Base-by-base conservation (phyloP, 2,797 vertebrate genomes). In the Caiman crocodilus region DNA sequence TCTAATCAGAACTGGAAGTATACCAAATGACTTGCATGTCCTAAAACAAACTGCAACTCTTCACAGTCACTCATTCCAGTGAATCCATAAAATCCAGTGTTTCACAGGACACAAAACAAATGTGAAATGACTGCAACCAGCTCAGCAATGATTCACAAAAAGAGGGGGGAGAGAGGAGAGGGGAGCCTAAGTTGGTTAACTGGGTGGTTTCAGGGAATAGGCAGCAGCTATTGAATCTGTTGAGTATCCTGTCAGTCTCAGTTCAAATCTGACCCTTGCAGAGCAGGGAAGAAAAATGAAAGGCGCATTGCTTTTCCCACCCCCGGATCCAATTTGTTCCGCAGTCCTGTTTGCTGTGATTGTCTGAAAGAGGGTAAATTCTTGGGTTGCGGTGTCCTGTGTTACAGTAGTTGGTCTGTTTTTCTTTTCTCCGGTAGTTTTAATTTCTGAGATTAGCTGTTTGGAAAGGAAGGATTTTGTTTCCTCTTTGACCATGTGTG, bases 341-440 rank as follows among this genome's bases (percentile, higher is more conserved):
- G 7, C 14, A 20, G n/a, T 17, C 50, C 55, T 12, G 0, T 87
- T 87, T 35, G 93, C 32, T 67, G 58, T 28, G 65, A 3, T 10
- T 23, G 14, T 74, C 14, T 2, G 59, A n/a, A 42, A 73, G 82
- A 80, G 42, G 42, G n/a, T 81, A 17, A 93, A 91, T 94, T 80
- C 56, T 0, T 83, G 77, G 55, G 26, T 14, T 71, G 12, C 65
- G 76, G 67, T 87, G 73, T 91, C 79, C n/a, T 92, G 71, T 75
- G 11, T 58, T 64, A 79, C 35, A 69, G 78, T 64, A 73, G 32
- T 90, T 0, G 4, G 60, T 32, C 86, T 89, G 3, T 67, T 87
- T 86, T 90, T 90, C 91, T 90, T 92, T 92, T 85, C 89, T 95
- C 76, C 59, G 80, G 65, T 57, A 83, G 86, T 57, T 80, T 78